phyloP scores from a whole-genome alignment of 2,113 vertebrate species.

The Patagioenas fasciata region DNA sequence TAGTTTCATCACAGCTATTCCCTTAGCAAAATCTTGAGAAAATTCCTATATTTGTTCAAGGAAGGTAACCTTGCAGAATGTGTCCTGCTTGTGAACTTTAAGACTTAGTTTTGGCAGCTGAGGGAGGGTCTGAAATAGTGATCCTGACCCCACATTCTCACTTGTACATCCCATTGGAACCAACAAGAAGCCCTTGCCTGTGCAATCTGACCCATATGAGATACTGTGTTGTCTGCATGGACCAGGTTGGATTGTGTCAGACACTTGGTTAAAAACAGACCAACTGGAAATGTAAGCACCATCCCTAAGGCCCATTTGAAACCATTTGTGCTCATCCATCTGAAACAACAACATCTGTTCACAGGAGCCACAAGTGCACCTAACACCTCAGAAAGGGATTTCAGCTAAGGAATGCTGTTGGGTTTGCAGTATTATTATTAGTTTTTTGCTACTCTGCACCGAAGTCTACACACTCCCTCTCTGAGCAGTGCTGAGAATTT shows the following conservation, averaged over 20 bases:
- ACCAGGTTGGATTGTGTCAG: fast-evolving
- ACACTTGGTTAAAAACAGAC: neutral
- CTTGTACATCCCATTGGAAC: neutral
- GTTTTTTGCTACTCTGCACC: neutral
- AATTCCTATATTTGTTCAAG: neutral
- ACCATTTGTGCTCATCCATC: neutral
- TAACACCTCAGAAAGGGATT: neutral
- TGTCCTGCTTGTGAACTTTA: neutral
- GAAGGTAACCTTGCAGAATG: neutral
- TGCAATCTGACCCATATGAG: fast-evolving
- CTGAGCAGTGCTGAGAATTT: neutral
- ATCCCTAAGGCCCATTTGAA: neutral
- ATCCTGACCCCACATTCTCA: neutral
- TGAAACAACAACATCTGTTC: neutral
- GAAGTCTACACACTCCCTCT: neutral
- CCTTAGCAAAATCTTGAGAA: neutral
- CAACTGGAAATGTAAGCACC: neutral
- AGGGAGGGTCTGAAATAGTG: neutral
- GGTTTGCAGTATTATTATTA: neutral
- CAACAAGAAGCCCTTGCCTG: fast-evolving
- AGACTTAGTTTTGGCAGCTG: neutral
- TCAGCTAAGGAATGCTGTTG: neutral
- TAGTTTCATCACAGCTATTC: neutral
- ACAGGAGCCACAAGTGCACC: neutral
- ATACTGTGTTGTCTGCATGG: fast-evolving